Evolutionary conservation across 1,140 invertebrate species (phyloP).

Genomic region (Heliconius nattereri): DNA sequence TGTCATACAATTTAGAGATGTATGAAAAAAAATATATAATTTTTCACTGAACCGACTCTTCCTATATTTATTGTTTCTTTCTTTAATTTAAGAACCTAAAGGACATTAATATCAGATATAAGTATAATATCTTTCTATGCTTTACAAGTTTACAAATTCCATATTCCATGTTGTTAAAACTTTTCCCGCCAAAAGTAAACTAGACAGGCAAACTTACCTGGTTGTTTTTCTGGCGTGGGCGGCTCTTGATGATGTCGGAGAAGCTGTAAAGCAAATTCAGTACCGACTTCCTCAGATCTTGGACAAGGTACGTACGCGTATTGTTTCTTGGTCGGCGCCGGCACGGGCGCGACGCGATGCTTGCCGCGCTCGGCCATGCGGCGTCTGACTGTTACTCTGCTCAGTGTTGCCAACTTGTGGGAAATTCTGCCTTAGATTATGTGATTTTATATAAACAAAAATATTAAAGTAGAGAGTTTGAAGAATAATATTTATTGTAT

Average conservation of each 20-base stretch:
- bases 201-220: conserved; percentile 51
- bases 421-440: not conserved
- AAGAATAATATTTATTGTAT: not conserved
- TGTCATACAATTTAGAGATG: conserved; percentile 25
- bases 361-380: conserved; percentile 76
- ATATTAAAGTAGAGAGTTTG: too few species aligned
- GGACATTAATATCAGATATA: not conserved
- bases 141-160: not conserved
- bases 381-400: conserved; percentile 57
- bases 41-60: not conserved
- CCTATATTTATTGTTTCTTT: not conserved
- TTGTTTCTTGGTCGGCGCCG: conserved; percentile 80
- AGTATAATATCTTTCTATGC: not conserved
- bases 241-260: conserved; percentile 55
- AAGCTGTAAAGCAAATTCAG: conserved; percentile 69
- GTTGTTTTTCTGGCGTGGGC: conserved; percentile 61
- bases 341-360: conserved; percentile 75
- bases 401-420: conserved; percentile 40
- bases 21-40: conserved; percentile 3
- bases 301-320: conserved; percentile 83
- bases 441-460: not conserved
- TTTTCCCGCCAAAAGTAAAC: conserved; percentile 53
- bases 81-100: not conserved
- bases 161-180: conserved; percentile 30
- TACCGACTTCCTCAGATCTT: conserved; percentile 81